phyloP scores from a whole-genome alignment of 1,140 invertebrate genomes.

The Danaus melanippus region DNA sequence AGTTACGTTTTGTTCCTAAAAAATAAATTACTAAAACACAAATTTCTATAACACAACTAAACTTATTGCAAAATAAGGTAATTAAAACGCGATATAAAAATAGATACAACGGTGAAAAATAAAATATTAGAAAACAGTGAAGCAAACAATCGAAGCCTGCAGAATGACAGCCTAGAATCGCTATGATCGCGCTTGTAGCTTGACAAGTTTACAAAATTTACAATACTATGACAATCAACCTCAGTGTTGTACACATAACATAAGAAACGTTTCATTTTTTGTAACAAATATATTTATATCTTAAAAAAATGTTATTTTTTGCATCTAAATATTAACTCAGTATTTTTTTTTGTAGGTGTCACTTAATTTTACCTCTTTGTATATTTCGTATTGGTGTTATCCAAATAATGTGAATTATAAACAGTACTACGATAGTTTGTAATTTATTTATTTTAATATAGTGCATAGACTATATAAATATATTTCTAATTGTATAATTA shows the following conservation, averaged over 20 bases:
- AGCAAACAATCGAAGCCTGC: slow-evolving; percentile 65
- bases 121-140: slow-evolving; percentile 51
- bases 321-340: no score
- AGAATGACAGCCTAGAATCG: slow-evolving; percentile 43
- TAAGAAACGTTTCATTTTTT: slow-evolving; percentile 9
- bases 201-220: no score
- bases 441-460: no score
- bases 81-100: slow-evolving; percentile 27
- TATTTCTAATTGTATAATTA: no score
- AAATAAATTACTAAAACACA: slow-evolving; percentile 30
- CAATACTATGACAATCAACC: no score
- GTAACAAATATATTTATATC: background rate
- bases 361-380: no score
- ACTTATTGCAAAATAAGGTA: slow-evolving; percentile 26
- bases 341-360: no score
- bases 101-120: slow-evolving; percentile 40
- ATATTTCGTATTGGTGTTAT: no score
- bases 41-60: slow-evolving; percentile 21
- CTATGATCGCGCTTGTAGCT: slow-evolving; percentile 9
- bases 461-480: no score
- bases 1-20: slow-evolving; percentile 24
- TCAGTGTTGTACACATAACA: background rate
- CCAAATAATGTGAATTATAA: no score
- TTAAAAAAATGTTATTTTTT: no score
- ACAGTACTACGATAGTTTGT: no score